Evolutionary conservation across 2,888 invertebrate species (phyloP).

Genomic region (Eupithecia centaureata): DNA sequence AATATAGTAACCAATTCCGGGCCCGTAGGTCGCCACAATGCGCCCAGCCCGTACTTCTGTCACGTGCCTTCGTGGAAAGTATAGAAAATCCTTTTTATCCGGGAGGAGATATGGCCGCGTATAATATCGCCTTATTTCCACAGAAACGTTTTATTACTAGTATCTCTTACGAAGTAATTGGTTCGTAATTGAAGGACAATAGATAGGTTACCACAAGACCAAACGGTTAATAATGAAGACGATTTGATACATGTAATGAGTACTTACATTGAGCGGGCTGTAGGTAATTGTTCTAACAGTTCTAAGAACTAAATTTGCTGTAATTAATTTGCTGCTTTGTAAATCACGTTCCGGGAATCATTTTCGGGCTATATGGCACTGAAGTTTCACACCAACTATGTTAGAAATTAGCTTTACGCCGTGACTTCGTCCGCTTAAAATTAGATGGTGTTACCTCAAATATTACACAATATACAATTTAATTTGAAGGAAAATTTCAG

Average conservation of each 20-base stretch:
- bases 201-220: neutral
- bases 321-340: neutral
- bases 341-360: neutral
- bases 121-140: constrained; percentile 34
- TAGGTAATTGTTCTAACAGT: neutral
- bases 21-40: constrained; percentile 53
- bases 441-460: too few relatives aligned
- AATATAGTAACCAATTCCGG: neutral
- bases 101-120: constrained; percentile 48
- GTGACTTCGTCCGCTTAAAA: too few relatives aligned
- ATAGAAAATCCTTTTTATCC: constrained; percentile 66
- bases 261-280: too few relatives aligned
- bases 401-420: too few relatives aligned
- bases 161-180: constrained; percentile 34
- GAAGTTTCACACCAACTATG: neutral
- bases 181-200: constrained; percentile 26
- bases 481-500: too few relatives aligned
- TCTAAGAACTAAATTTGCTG: neutral
- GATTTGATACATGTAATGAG: neutral
- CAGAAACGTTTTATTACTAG: constrained; percentile 42
- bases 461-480: too few relatives aligned
- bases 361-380: neutral
- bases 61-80: constrained; percentile 65
- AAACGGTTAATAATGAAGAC: neutral
- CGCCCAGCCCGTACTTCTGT: constrained; percentile 62